Base-by-base conservation (phyloP, 2,113 vertebrate genomes). In the Stigmatopora nigra region DNA sequence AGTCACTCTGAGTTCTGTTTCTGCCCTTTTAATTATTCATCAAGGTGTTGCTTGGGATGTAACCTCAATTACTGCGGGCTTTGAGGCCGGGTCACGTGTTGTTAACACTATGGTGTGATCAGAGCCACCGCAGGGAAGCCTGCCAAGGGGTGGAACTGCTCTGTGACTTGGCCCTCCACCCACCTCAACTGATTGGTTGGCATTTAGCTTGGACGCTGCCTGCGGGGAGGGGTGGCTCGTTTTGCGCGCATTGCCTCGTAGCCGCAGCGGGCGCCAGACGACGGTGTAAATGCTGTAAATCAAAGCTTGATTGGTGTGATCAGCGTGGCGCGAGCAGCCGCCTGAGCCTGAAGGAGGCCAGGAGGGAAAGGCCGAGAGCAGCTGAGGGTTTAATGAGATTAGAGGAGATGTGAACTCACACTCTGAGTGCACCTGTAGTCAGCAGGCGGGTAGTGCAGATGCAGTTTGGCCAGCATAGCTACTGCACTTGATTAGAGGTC, bases 11-110 rank as follows among this genome's bases (percentile, higher is more conserved):
- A 72, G 35, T 81, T 80, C 73, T 86, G 83, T 69, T 82, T 79
- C 77, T 76, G 82, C 74, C 83, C 88, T 89, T 86, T 91, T 90
- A 88, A 74, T 86, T 83, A 86, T 83, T 85, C 88, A 86, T 83
- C 80, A 73, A 87, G 77, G 80, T 77, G 68, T 81, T 67, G 74
- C 86, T 84, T 79, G 69, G 46, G 86, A 83, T 84, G 70, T 82
- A 89, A 76, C 87, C 87, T 86, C 81, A 79, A 79, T 87, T 84
- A 79, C 84, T 89, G 81, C 57, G 70, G 79, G 81, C 82, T 86
- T 77, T 60, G 65, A 70, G 86, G 80, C 88, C 82, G 83, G 51
- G 87, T 83, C 60, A 71, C 58, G 83, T 81, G 67, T 83, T 84
- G 70, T 87, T 89, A 86, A 78, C 81, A 76, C 86, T 76, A 75